These are phyloP conservation scores for Dinomys branickii DNA, from an alignment of 2,113 vertebrate species.

Conservation along the genomic window DNA sequence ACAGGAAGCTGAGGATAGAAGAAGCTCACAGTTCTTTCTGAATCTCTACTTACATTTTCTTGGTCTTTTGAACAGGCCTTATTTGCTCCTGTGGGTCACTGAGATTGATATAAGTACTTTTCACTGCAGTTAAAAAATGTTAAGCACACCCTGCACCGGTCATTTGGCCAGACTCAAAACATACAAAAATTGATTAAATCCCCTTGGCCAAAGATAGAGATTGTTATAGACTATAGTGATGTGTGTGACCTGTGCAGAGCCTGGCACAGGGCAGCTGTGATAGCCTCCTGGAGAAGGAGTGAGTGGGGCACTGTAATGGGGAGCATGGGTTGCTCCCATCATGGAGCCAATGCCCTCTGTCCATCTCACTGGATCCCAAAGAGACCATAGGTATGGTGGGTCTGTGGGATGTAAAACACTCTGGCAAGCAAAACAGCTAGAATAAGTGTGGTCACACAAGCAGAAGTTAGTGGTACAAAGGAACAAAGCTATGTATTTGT, in stretches of 20 bases:
- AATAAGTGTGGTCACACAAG: background rate
- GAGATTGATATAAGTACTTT: background rate
- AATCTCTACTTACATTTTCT: background rate
- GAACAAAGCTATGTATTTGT: background rate
- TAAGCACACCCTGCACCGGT: background rate
- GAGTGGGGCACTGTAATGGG: background rate
- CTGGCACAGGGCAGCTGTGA: background rate
- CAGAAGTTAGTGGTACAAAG: background rate
- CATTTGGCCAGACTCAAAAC: background rate
- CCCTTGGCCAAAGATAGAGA: background rate
- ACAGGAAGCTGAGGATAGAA: background rate
- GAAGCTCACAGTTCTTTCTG: background rate
- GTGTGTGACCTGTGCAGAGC: background rate
- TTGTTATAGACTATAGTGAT: background rate
- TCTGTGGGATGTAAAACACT: background rate
- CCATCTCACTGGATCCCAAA: background rate
- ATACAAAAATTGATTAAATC: background rate
- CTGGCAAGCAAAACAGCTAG: background rate
- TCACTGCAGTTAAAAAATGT: background rate
- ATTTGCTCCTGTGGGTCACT: accelerated
- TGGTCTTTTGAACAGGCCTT: accelerated
- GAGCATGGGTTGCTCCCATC: background rate
- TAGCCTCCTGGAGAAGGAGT: background rate
- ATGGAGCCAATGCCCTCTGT: background rate
- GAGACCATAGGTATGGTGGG: background rate